phyloP scores from a whole-genome alignment of 1,140 invertebrate genomes.

The Cyphomyrmex costatus region DNA sequence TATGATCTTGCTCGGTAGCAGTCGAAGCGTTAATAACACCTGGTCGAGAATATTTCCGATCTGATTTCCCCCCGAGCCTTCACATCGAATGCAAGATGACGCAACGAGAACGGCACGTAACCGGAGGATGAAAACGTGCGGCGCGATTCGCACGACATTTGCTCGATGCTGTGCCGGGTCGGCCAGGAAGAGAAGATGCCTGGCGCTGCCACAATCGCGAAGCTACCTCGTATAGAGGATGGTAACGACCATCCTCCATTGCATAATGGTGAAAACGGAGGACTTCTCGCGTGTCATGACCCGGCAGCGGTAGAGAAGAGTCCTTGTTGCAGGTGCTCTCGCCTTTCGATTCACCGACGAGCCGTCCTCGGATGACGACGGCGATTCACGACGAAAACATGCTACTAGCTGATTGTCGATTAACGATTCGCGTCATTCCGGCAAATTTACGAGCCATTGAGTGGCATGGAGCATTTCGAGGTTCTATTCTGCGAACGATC shows the following conservation, averaged over 20 bases:
- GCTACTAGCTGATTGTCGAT: conserved; percentile 3
- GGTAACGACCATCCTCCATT: conserved; percentile 63
- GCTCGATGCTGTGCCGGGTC: conserved; percentile 56
- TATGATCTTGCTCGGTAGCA: neutral
- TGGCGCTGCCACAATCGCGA: conserved; percentile 8
- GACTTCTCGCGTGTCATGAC: conserved; percentile 65
- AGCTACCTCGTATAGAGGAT: conserved; percentile 39
- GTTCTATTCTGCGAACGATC: neutral
- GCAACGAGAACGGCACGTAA: conserved; percentile 44
- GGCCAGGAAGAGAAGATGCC: conserved; percentile 70
- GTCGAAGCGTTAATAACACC: conserved; percentile 5
- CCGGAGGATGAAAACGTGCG: conserved; percentile 62
- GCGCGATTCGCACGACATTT: conserved; percentile 75
- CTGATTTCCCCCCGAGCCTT: conserved; percentile 13
- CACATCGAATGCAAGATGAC: conserved; percentile 25
- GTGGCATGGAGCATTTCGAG: conserved; percentile 4
- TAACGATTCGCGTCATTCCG: conserved; percentile 28
- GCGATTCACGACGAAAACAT: conserved; percentile 13
- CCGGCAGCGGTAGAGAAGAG: conserved; percentile 1
- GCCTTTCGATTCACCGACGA: conserved; percentile 32
- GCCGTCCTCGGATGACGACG: conserved; percentile 25
- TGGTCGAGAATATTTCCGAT: conserved; percentile 30
- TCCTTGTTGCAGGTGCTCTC: conserved; percentile 65
- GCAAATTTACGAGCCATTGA: conserved; percentile 34
- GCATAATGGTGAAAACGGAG: conserved; percentile 74